Base-by-base conservation (phyloP, 2,797 vertebrate genomes). In the Pterois miles region DNA sequence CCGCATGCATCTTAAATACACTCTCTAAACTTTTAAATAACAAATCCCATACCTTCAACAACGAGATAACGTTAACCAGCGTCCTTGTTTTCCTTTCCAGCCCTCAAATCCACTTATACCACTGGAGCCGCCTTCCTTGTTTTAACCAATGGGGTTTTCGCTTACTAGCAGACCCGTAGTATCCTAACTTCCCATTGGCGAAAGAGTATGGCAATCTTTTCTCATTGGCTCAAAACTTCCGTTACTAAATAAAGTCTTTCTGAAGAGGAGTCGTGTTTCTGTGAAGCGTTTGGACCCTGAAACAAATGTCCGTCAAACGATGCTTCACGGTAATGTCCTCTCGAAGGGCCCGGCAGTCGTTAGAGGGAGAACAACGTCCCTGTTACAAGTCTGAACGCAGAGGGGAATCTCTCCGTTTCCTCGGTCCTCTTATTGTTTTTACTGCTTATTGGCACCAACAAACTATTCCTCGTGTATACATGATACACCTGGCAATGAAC, bases 41-140 rank as follows among this genome's bases (percentile, higher is more conserved):
- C 38, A 68, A 40, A 88, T 85, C 84, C 59, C 91, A 80, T 94
- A 96, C 95, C 95, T 95, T 94, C 84, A 83, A 87, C 85, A 73
- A 71, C 87, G 89, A 87, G 89, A 87, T 86, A 93, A 76, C 73
- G 90, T 83, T 90, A 84, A 92, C 92, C 74, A 86, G 85, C 89
- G 91, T 91, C 94, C 95, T 95, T 95, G 91, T 95, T 96, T 96
- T 95, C 93, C 91, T 95, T 77, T 89, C 91, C 92, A 94, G 91
- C 92, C 91, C 93, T 89, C 90, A 95, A 95, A 95, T 94, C 95
- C 92, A 96, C 94, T 95, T 93, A 95, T 53, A 73, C 82, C 88
- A 66, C 83, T 63, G 81, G 86, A 91, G 74, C 91, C 89, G 79
- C 83, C 90, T 84, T 78, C 81, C 80, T 76, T 29, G 25, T 70